Conservation (phyloP, 1,140 invertebrate genomes). For the Elysia chlorotica region DNA sequence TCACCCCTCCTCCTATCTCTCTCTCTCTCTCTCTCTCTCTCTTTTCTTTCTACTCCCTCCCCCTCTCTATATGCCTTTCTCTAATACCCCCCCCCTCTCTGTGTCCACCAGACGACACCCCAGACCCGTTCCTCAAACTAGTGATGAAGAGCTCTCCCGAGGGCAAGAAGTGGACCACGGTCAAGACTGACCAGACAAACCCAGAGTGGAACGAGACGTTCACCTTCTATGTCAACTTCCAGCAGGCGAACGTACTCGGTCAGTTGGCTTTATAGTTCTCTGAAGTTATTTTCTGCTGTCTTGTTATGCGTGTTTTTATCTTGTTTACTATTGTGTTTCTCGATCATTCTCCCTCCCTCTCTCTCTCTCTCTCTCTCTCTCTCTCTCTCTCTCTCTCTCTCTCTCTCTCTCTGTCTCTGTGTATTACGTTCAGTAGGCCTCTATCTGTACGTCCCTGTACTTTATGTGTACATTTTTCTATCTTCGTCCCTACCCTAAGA, state of each 20-base stretch:
- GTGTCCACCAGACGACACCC: constrained; percentile 59
- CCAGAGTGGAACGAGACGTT: constrained; percentile 64
- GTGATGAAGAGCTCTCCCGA: constrained; percentile 59
- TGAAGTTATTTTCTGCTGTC: not conserved
- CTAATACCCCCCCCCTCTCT: not conserved
- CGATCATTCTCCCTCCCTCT: too few species aligned
- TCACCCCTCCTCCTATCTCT: not conserved
- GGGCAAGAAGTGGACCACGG: constrained; percentile 55
- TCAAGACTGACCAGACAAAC: constrained; percentile 59
- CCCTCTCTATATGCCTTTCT: not conserved
- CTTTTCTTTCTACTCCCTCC: not conserved
- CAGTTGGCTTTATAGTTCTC: constrained; percentile 7
- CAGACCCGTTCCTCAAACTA: constrained; percentile 63
- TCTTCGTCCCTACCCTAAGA: too few species aligned
- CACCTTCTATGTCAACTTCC: constrained; percentile 59
- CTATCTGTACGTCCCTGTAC: too few species aligned
- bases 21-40: not conserved
- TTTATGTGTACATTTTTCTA: too few species aligned
- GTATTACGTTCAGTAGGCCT: too few species aligned
- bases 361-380: not conserved
- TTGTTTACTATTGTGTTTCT: not conserved
- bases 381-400: constrained; percentile 1
- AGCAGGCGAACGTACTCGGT: constrained; percentile 45
- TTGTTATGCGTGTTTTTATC: not conserved
- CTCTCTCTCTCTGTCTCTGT: not conserved